phyloP scores from a whole-genome alignment of 2,113 vertebrate species.

The Raphicerus campestris region DNA sequence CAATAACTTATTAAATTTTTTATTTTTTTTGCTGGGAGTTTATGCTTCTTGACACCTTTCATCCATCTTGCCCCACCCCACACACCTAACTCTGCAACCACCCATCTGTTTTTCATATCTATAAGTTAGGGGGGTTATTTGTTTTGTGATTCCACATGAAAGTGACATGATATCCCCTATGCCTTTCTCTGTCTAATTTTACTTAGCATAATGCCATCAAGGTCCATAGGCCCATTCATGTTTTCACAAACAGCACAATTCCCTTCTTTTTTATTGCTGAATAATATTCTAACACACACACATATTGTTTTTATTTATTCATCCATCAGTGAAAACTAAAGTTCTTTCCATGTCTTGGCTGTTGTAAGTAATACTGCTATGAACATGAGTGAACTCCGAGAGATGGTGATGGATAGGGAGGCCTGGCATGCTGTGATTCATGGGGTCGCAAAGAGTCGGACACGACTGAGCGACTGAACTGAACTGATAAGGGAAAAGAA shows the following conservation, averaged over 20 bases:
- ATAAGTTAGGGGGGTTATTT: background rate
- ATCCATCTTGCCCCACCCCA: background rate
- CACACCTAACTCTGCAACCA: background rate
- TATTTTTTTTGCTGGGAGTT: background rate
- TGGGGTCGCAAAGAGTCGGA: too few species aligned
- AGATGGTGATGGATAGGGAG: too few species aligned
- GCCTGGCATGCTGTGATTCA: too few species aligned
- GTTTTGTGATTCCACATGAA: background rate
- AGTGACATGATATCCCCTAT: background rate
- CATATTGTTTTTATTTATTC: background rate
- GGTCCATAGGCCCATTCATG: background rate
- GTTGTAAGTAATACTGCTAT: background rate
- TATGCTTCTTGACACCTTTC: background rate
- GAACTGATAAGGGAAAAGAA: too few species aligned
- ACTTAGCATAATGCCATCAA: background rate
- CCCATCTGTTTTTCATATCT: background rate
- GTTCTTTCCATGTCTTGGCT: background rate
- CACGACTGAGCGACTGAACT: too few species aligned
- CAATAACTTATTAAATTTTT: background rate
- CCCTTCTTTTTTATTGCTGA: background rate
- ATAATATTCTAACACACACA: background rate
- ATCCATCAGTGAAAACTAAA: background rate
- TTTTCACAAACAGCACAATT: background rate
- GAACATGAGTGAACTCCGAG: background rate
- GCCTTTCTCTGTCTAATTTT: background rate